Evolutionary conservation across 2,797 vertebrate species (phyloP).

Genomic region (Champsocephalus gunnari): DNA sequence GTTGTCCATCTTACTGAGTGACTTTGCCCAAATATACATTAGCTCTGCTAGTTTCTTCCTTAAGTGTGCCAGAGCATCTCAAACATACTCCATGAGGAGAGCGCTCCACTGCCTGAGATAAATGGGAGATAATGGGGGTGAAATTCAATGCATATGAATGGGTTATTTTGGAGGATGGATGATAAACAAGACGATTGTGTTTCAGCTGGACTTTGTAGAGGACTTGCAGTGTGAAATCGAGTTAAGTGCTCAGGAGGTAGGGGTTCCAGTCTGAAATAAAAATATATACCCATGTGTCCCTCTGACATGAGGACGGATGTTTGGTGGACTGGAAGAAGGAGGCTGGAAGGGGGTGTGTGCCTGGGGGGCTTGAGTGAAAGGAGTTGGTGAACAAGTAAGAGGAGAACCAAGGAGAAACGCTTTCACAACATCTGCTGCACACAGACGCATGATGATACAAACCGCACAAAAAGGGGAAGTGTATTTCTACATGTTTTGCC

Average conservation of each 20-base stretch:
- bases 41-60: constrained; percentile 11
- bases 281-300: constrained; percentile 69
- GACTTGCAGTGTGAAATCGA: constrained; percentile 86
- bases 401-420: constrained; percentile 38
- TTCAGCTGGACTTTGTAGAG: constrained; percentile 82
- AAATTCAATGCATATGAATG: constrained; percentile 82
- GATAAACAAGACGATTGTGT: constrained; percentile 85
- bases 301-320: constrained; percentile 80
- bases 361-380: constrained; percentile 9
- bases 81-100: constrained; percentile 39
- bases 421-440: constrained; percentile 73
- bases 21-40: constrained; percentile 5
- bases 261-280: constrained; percentile 75
- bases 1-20: constrained; percentile 31
- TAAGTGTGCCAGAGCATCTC: constrained; percentile 28
- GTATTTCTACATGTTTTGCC: constrained; percentile 75
- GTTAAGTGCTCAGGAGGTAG: constrained; percentile 83
- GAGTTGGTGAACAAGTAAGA: constrained; percentile 51
- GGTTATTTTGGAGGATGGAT: constrained; percentile 78
- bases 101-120: constrained; percentile 52
- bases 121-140: constrained; percentile 47
- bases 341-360: constrained; percentile 40
- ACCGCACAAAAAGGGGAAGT: constrained; percentile 72
- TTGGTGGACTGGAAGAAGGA: constrained; percentile 57
- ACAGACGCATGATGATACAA: constrained; percentile 82